These are phyloP conservation scores for Bicyclus anynana DNA, from an alignment of 1,140 invertebrate species.

Conservation along the genomic window DNA sequence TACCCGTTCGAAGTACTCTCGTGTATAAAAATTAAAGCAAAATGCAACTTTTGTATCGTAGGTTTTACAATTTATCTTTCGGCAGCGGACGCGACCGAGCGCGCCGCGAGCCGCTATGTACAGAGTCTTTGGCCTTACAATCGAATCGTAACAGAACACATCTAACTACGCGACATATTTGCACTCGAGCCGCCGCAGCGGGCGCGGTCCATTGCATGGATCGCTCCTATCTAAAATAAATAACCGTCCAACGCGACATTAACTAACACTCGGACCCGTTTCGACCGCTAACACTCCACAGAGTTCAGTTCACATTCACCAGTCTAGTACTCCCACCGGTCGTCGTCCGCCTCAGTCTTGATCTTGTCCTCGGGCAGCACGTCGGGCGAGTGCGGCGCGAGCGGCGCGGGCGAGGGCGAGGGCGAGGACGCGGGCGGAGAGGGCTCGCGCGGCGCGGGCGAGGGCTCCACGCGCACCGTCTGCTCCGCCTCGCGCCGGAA, in stretches of 20 bases:
- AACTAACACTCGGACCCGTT: constrained; percentile 32
- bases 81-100: constrained; percentile 17
- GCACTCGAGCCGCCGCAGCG: constrained; percentile 25
- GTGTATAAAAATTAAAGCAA: constrained; percentile 71
- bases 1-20: constrained; percentile 55
- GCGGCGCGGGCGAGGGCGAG: constrained; percentile 27
- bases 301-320: constrained; percentile 25
- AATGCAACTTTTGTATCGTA: constrained; percentile 72
- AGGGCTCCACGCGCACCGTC: constrained; percentile 85
- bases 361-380: constrained; percentile 65
- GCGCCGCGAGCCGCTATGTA: constrained; percentile 41
- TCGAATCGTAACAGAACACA: constrained; percentile 50
- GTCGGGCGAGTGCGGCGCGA: constrained; percentile 35
- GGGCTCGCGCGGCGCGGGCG: constrained; percentile 79
- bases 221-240: constrained; percentile 25
- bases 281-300: constrained; percentile 26
- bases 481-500: constrained; percentile 82
- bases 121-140: constrained; percentile 71
- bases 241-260: constrained; percentile 24
- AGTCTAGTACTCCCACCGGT: constrained; percentile 72
- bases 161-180: constrained; percentile 23
- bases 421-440: constrained; percentile 45
- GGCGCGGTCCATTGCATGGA: constrained; percentile 12
- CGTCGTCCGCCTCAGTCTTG: constrained; percentile 68
- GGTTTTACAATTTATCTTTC: constrained; percentile 36